Base-by-base conservation (phyloP, 2,113 vertebrate genomes). In the Peromyscus polionotus region DNA sequence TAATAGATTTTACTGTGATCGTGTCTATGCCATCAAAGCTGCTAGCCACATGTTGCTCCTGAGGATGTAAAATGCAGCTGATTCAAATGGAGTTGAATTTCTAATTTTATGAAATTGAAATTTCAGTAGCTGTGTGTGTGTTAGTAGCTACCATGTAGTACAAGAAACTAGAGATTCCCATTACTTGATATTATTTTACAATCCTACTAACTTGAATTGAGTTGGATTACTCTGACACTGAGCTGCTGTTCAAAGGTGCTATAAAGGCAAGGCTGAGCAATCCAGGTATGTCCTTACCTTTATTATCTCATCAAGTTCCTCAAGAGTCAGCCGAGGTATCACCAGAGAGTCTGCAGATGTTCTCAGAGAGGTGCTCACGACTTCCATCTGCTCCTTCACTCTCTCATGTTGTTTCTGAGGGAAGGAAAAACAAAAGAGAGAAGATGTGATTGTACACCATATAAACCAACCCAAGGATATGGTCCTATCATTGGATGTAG, bases 261-360 rank as follows among this genome's bases (percentile, higher is more conserved):
- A 22, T n/a, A 68, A 90, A 51, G 24, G 48, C 61, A 94, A 81
- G 68, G 10, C 17, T 33, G 26, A 67, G 51, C 61, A 92, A 83
- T 48, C 51, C 13, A 90, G 11, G 5, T 45, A 19, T 14, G 2
- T 39, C 68, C 96, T 97, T 98, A 99, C 99, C 99, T 99, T 98
- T 97, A 99, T 98, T 95, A 99, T 91, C 54, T 98, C 97, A 9
- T 98, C 98, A 98, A 99, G 91, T 26, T 99, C 99, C 45, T 95
- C 98, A 95, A 97, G 98, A 7, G 98, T 96, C 68, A 85, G 95
- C 24, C 98, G 96, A 45, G 99, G 96, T 14, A 96, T 96, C 85
- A 76, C 95, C 88, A 99, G 94, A 91, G 98, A 95, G 68, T 90
- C 95, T 48, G 31, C 95, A 85, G 99, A 99, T 14, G 22, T 81